phyloP scores from a whole-genome alignment of 2,113 vertebrate species.

The Gallinago jamesoni region DNA sequence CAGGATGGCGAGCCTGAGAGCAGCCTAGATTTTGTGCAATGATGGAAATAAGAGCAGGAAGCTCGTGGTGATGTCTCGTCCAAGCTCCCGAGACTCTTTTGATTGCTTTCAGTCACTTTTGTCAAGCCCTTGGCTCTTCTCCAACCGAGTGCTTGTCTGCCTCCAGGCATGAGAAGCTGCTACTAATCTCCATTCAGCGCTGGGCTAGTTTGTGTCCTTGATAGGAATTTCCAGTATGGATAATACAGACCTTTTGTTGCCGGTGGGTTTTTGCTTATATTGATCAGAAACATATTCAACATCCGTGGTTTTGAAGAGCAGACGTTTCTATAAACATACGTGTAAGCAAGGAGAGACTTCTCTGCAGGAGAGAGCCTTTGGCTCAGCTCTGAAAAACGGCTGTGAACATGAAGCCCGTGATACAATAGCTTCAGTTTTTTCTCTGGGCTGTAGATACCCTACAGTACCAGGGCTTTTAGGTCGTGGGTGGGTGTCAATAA shows the following conservation, averaged over 20 bases:
- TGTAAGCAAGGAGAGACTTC: background rate
- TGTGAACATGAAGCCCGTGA: background rate
- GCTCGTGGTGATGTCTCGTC: background rate
- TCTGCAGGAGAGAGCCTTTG: background rate
- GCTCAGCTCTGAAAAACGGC: background rate
- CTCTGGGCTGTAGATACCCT: background rate
- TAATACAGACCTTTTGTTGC: background rate
- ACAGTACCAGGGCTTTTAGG: background rate
- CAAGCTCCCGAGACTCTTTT: background rate
- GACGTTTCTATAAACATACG: background rate
- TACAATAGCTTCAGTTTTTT: background rate
- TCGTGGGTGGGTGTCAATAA: background rate
- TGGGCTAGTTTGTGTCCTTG: background rate
- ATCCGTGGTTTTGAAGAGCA: background rate
- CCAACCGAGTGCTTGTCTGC: background rate
- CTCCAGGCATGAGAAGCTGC: background rate
- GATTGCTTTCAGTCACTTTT: background rate
- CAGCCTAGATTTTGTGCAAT: background rate
- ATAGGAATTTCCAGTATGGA: background rate
- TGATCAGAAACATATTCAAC: background rate
- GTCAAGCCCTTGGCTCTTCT: background rate
- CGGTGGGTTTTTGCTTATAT: background rate
- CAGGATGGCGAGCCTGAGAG: fast-evolving
- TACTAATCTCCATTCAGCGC: background rate
- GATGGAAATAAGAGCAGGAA: background rate